Evolutionary conservation across 2,888 invertebrate species (phyloP).

Genomic region (Pasiphila rectangulata): DNA sequence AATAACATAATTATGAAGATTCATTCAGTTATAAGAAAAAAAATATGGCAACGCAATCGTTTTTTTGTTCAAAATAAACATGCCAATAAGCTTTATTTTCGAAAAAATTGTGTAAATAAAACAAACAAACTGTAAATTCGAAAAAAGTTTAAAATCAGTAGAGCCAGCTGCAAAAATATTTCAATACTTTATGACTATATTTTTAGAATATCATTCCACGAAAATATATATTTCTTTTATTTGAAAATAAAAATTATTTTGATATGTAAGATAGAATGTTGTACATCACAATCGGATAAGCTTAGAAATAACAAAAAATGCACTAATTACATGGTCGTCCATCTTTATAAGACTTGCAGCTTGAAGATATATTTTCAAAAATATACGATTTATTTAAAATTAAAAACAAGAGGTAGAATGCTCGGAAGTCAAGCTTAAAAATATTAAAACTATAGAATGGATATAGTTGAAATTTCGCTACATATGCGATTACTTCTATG

Average conservation of each 20-base stretch:
- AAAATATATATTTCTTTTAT: conserved; percentile 63
- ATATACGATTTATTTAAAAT: conserved; percentile 20
- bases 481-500: conserved; percentile 56
- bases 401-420: conserved; percentile 47
- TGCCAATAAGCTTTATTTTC: no score
- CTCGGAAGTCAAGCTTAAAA: conserved; percentile 35
- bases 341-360: conserved; percentile 24
- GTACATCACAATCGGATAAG: conserved; percentile 55
- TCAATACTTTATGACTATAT: conserved; percentile 35
- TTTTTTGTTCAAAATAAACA: not conserved
- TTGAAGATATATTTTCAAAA: conserved; percentile 11
- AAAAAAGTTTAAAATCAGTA: conserved; percentile 46
- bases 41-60: not conserved
- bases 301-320: conserved; percentile 20
- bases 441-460: conserved; percentile 25
- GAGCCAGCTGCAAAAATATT: conserved; percentile 48
- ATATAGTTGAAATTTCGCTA: conserved; percentile 38
- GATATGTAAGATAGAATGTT: conserved; percentile 68
- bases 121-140: not conserved
- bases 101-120: not conserved
- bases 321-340: conserved; percentile 18
- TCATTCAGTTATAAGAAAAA: not conserved
- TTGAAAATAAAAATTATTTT: conserved; percentile 49
- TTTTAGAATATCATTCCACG: conserved; percentile 46
- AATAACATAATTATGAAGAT: not conserved